Conservation (phyloP, 2,113 vertebrate genomes). For the Chroicocephalus ridibundus region DNA sequence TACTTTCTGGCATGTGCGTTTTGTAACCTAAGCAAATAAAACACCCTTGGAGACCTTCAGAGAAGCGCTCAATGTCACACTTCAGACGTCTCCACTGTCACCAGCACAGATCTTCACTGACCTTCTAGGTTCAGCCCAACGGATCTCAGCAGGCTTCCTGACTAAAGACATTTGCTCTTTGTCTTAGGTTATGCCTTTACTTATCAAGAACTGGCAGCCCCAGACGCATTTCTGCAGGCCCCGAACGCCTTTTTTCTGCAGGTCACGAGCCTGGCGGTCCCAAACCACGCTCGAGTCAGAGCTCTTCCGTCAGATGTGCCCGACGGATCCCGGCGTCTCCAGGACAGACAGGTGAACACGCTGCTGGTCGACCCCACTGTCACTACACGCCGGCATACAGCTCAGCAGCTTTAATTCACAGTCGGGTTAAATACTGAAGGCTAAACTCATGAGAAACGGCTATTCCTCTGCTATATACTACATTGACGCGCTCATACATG, state of each 20-base stretch:
- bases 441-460: neutral
- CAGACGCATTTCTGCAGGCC: neutral
- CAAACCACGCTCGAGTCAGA: fast-evolving
- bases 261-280: neutral
- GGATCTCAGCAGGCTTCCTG: neutral
- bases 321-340: fast-evolving
- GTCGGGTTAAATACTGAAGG: neutral
- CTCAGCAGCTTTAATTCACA: neutral
- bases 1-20: neutral
- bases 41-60: neutral
- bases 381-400: fast-evolving
- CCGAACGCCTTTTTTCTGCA: fast-evolving
- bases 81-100: neutral
- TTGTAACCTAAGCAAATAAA: neutral
- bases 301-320: neutral
- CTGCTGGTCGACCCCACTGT: neutral
- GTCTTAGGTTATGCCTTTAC: neutral
- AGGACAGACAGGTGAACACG: neutral
- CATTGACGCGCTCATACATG: fast-evolving
- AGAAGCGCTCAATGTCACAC: neutral
- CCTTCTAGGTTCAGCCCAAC: neutral
- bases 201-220: neutral
- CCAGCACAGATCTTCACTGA: neutral
- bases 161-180: neutral
- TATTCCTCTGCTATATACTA: fast-evolving